Conservation (phyloP, 2,888 invertebrate genomes). For the Stomorhina lunata region DNA sequence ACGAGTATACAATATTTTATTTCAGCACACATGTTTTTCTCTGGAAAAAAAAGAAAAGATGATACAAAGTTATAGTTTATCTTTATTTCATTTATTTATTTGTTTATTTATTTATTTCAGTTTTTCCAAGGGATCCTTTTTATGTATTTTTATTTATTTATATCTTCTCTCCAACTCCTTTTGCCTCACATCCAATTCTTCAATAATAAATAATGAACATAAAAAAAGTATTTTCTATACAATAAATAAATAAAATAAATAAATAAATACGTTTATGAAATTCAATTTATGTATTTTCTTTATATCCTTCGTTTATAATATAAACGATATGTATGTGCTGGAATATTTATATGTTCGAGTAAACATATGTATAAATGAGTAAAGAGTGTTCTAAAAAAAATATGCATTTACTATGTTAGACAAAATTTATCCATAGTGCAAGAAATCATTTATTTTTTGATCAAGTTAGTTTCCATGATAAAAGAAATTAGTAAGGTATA, state of each 20-base stretch:
- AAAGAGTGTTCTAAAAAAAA: too few species aligned
- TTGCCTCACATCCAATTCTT: conserved; percentile 2
- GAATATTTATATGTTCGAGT: neutral
- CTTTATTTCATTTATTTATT: conserved; percentile 50
- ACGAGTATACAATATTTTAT: conserved; percentile 23
- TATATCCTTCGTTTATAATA: conserved; percentile 3
- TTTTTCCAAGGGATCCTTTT: conserved; percentile 44
- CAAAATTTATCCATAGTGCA: too few species aligned
- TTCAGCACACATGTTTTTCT: conserved; percentile 39
- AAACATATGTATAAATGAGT: neutral
- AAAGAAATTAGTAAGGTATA: too few species aligned
- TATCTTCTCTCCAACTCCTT: neutral
- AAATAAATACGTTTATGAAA: conserved; percentile 64
- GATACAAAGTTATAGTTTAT: conserved; percentile 65
- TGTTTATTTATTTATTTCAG: conserved; percentile 28
- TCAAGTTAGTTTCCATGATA: too few species aligned
- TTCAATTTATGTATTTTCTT: conserved; percentile 55
- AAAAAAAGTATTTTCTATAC: conserved; percentile 53
- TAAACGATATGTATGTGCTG: neutral
- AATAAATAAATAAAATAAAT: too few species aligned
- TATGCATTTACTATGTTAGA: too few species aligned
- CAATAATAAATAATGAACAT: conserved; percentile 57
- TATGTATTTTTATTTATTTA: conserved; percentile 1
- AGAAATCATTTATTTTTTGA: too few species aligned
- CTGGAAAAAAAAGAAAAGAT: conserved; percentile 53